A percentile compares a stretch with the other conserved stretches of the same genome.
These are phyloP conservation scores for Leptura quadrifasciata DNA, from an alignment of 2,888 invertebrate genomes.

Conservation along the genomic window DNA sequence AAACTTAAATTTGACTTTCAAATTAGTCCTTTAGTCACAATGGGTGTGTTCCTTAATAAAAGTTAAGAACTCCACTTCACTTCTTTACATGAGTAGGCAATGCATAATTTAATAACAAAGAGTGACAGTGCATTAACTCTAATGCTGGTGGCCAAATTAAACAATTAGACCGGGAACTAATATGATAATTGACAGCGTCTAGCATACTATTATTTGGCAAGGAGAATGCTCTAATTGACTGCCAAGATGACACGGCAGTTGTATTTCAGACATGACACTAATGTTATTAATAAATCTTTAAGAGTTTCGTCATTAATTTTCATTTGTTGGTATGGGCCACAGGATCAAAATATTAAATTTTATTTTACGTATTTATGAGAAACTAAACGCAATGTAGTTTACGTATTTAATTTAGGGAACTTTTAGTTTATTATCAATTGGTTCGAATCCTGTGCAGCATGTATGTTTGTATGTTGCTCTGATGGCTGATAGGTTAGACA, in stretches of 20 bases:
- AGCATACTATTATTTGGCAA: constrained; percentile 25
- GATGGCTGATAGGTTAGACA: no score
- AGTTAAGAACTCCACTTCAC: constrained; percentile 11
- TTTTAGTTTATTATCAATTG: no score
- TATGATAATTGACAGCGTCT: constrained; percentile 30
- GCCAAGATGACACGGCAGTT: constrained; percentile 6
- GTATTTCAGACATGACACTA: not conserved
- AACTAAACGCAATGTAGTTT: no score
- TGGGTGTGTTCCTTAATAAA: constrained; percentile 19
- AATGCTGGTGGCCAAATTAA: constrained; percentile 37
- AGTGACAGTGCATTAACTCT: constrained; percentile 36
- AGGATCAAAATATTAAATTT: no score
- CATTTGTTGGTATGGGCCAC: not conserved
- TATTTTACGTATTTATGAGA: no score
- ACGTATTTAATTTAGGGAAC: no score
- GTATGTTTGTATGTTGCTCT: no score
- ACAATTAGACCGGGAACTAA: constrained; percentile 37
- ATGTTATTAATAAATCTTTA: not conserved
- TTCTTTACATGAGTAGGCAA: constrained; percentile 26
- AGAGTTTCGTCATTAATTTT: not conserved
- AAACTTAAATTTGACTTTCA: constrained; percentile 22
- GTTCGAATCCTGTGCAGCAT: no score
- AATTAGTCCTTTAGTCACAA: constrained; percentile 12
- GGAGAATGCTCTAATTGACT: constrained; percentile 22
- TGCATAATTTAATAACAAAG: constrained; percentile 37